Percentiles rank a stretch among this genome's conserved stretches.
phyloP scores from a whole-genome alignment of 1,140 invertebrate genomes.

The Ericerus pela region DNA sequence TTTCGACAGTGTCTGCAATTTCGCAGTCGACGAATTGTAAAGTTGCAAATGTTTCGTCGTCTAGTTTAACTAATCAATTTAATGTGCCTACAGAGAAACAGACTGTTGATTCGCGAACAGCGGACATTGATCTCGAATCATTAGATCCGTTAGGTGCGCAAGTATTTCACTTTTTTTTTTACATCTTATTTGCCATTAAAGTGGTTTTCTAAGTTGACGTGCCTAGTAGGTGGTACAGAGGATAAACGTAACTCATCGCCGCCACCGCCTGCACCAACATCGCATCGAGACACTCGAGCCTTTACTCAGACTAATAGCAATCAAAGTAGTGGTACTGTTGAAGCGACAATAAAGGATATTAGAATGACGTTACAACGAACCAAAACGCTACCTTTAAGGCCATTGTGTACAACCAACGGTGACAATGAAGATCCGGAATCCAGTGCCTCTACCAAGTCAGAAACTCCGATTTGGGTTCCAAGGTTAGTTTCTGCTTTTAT shows the following conservation, averaged over 20 bases:
- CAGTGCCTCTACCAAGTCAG: conserved; percentile 24
- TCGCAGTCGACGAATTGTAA: background rate
- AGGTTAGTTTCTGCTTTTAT: conserved; percentile 20
- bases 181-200: background rate
- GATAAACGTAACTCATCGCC: conserved; percentile 11
- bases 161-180: background rate
- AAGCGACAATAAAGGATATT: conserved; percentile 67
- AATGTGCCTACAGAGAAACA: background rate
- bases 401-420: conserved; percentile 31
- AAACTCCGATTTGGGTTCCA: conserved; percentile 48
- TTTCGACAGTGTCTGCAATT: background rate
- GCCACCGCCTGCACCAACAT: conserved; percentile 16
- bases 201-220: background rate
- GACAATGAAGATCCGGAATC: conserved; percentile 35
- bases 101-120: conserved; percentile 16
- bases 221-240: background rate
- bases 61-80: background rate
- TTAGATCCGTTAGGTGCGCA: conserved; percentile 25
- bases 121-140: conserved; percentile 24
- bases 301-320: conserved; percentile 48
- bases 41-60: background rate
- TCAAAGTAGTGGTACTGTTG: conserved; percentile 41
- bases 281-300: conserved; percentile 7
- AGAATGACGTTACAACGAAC: conserved; percentile 60
- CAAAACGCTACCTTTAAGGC: conserved; percentile 45